phyloP scores from a whole-genome alignment of 1,140 invertebrate genomes.

The Drosophila pallidifrons region DNA sequence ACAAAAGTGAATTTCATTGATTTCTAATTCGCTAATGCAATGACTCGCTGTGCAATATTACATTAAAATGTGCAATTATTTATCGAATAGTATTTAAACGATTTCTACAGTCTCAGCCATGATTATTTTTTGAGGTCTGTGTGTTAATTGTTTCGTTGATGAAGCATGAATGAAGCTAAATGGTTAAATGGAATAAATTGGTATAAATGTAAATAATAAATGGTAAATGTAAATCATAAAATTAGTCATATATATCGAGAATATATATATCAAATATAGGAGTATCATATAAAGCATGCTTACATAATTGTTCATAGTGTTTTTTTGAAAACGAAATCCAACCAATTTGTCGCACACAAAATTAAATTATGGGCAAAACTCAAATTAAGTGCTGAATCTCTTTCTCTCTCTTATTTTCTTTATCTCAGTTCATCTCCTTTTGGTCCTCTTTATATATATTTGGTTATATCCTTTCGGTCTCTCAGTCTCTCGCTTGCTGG shows the following conservation, averaged over 20 bases:
- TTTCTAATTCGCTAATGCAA: constrained; percentile 21
- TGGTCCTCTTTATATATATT: constrained; percentile 23
- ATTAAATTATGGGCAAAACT: constrained; percentile 79
- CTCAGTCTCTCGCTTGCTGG: constrained; percentile 32
- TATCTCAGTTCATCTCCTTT: constrained; percentile 6
- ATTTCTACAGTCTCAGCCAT: constrained; percentile 17
- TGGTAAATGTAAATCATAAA: constrained; percentile 23
- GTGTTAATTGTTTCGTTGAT: constrained; percentile 27
- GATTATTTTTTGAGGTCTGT: constrained; percentile 21
- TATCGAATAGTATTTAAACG: constrained; percentile 5
- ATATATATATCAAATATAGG: constrained; percentile 58
- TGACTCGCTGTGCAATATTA: neutral
- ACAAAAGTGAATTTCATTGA: constrained; percentile 6
- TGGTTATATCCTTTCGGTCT: constrained; percentile 23
- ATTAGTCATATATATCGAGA: constrained; percentile 23
- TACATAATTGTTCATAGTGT: constrained; percentile 77
- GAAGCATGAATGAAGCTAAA: constrained; percentile 23
- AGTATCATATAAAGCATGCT: constrained; percentile 80
- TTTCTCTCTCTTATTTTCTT: too few species aligned
- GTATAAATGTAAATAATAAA: constrained; percentile 38
- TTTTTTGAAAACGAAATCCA: constrained; percentile 83
- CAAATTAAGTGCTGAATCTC: constrained; percentile 72
- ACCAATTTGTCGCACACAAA: constrained; percentile 71
- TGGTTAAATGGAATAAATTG: constrained; percentile 22
- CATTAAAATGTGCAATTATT: constrained; percentile 2